Base-by-base conservation (phyloP, 30 jellyfish, hydroid and myxozoan genomes). In the Catostylus mosaicus region DNA sequence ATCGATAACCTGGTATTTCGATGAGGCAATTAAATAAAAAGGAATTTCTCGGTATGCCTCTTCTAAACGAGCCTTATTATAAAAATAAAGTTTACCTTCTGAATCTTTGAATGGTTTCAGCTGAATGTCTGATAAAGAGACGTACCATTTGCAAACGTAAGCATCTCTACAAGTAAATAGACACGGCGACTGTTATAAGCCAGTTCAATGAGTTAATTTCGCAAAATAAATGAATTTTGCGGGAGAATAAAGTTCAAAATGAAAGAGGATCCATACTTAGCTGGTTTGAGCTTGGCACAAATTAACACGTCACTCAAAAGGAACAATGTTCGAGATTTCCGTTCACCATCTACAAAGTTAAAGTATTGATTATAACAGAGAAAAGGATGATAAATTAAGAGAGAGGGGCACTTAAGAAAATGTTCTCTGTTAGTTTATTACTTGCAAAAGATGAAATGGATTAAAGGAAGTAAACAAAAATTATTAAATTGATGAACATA, bases 331-430 rank as follows among this genome's bases (percentile, higher is more conserved):
- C 99, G 64, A 3, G 96, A 84, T 37, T 96, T 84, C 29, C 99
- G 84, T 62, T 83, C 96, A 3, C 99, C 97, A 56, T 94, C 97
- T 88, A n/a, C n/a, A n/a, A n/a, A n/a, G n/a, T n/a, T n/a, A n/a
- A n/a, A n/a, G n/a, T n/a, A n/a, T n/a, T n/a, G n/a, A n/a, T n/a
- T n/a, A n/a, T n/a, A n/a, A n/a, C n/a, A n/a, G n/a, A n/a, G n/a
- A n/a, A n/a, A n/a, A n/a, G n/a, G n/a, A n/a, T n/a, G n/a, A n/a
- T n/a, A n/a, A n/a, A n/a, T n/a, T n/a, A n/a, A n/a, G n/a, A n/a
- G n/a, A n/a, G n/a, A n/a, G n/a, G n/a, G n/a, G n/a, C n/a, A n/a
- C n/a, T n/a, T n/a, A n/a, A n/a, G n/a, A n/a, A n/a, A n/a, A n/a
- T n/a, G n/a, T n/a, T n/a, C n/a, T n/a, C n/a, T n/a, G n/a, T n/a